A percentile compares a stretch with the other conserved stretches of the same genome.
phyloP scores from a whole-genome alignment of 2,797 vertebrate species.

The Pipistrellus nathusii region DNA sequence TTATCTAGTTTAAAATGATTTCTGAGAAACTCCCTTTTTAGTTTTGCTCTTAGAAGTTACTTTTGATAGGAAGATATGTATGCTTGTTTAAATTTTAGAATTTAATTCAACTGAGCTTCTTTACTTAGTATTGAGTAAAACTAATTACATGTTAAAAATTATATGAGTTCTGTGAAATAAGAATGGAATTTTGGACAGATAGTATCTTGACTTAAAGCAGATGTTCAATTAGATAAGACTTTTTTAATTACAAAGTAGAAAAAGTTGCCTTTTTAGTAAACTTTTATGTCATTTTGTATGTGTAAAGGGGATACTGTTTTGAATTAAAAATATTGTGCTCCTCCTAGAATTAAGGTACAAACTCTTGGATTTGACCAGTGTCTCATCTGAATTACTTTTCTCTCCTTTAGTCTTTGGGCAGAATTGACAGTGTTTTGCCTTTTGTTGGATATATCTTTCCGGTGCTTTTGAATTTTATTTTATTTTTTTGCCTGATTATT shows the following conservation, averaged over 20 bases:
- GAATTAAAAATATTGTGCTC: constrained; percentile 25
- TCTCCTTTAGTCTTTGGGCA: constrained; percentile 21
- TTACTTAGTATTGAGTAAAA: constrained; percentile 54
- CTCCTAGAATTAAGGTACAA: neutral
- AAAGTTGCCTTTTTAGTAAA: neutral
- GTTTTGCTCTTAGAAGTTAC: constrained; percentile 58
- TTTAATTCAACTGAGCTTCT: constrained; percentile 47
- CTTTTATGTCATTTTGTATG: constrained; percentile 42
- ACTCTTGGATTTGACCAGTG: neutral
- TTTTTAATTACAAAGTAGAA: neutral
- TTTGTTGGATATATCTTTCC: constrained; percentile 26
- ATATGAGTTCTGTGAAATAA: neutral
- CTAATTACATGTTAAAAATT: constrained; percentile 66
- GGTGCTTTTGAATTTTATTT: constrained; percentile 8
- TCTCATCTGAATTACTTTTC: neutral
- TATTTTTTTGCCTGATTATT: neutral
- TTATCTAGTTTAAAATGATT: constrained; percentile 67
- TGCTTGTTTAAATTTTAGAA: constrained; percentile 60
- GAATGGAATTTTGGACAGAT: constrained; percentile 46
- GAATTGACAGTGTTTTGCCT: constrained; percentile 30
- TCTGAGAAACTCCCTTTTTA: constrained; percentile 59
- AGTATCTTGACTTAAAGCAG: constrained; percentile 52
- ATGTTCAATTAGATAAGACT: constrained; percentile 27
- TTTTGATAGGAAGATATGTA: constrained; percentile 47
- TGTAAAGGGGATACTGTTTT: constrained; percentile 36